These are phyloP conservation scores for Odontomachus brunneus DNA, from an alignment of 1,140 invertebrate genomes.

Conservation along the genomic window DNA sequence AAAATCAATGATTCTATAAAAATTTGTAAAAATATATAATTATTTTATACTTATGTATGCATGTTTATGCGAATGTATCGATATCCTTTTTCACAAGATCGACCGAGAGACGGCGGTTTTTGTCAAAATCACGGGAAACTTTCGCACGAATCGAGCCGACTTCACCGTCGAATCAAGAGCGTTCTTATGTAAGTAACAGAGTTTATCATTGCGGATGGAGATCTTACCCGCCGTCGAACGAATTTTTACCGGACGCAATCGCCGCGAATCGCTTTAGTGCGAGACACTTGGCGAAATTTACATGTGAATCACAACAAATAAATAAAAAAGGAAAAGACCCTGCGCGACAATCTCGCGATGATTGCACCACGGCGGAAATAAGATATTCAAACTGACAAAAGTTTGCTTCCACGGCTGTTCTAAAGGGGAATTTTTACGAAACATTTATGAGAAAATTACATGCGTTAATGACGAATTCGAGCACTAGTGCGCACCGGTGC, in stretches of 20 bases:
- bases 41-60: no score
- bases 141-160: neutral
- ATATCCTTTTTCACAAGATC: no score
- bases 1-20: neutral
- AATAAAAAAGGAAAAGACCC: neutral
- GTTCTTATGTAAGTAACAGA: neutral
- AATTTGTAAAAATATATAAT: neutral
- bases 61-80: no score
- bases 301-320: neutral
- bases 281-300: neutral
- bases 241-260: neutral
- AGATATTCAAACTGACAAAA: neutral
- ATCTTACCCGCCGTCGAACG: neutral
- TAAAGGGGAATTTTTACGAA: no score
- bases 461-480: no score
- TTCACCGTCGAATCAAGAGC: neutral
- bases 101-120: no score
- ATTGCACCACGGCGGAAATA: neutral
- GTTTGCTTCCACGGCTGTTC: no score
- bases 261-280: neutral
- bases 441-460: no score
- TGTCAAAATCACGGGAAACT: no score
- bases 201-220: neutral
- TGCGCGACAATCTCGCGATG: neutral
- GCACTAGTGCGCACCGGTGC: no score